Evolutionary conservation across 2,113 vertebrate genomes (phyloP).

Genomic region (Anguilla rostrata): DNA sequence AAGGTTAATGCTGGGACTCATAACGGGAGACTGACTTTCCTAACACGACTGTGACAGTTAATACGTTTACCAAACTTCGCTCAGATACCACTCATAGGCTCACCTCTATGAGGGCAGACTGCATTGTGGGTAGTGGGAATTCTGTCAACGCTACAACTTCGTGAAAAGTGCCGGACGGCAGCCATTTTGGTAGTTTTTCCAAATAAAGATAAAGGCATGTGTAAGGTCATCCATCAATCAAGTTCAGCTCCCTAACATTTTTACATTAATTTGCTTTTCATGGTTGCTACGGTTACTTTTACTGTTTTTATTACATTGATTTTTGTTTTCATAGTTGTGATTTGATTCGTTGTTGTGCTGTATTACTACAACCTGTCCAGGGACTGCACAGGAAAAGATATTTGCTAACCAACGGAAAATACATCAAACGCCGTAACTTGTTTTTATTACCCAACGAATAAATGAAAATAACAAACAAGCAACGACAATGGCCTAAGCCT

Average conservation of each 20-base stretch:
- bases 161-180: too few relatives aligned
- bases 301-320: neutral
- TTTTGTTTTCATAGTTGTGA: neutral
- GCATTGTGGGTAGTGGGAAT: neutral
- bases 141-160: neutral
- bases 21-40: neutral
- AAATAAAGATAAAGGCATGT: too few relatives aligned
- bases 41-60: neutral
- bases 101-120: neutral
- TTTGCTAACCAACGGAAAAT: neutral
- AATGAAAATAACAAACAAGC: neutral
- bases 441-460: neutral
- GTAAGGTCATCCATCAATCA: neutral
- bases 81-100: neutral
- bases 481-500: neutral
- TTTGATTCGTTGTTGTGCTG: neutral
- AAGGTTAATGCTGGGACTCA: neutral
- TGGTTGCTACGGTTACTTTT: neutral
- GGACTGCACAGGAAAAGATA: neutral
- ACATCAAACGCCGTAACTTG: neutral
- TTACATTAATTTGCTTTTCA: neutral
- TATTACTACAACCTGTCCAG: neutral
- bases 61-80: neutral
- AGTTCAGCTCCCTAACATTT: neutral
- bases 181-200: too few relatives aligned